phyloP scores from a whole-genome alignment of 37 sponge, comb jelly and placozoan genomes.

The Spongilla lacustris region DNA sequence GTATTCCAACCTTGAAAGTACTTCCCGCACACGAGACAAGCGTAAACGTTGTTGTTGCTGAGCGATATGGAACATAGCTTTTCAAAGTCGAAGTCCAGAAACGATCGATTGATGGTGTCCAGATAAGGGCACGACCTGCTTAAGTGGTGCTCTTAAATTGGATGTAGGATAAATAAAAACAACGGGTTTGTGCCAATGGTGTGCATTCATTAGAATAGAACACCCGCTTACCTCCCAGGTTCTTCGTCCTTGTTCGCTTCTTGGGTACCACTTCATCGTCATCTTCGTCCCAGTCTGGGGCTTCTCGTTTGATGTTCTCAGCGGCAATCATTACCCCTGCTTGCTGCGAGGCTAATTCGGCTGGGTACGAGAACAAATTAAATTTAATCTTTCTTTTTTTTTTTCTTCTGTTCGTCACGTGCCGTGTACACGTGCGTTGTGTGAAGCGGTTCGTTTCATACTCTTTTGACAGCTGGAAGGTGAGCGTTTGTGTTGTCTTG shows the following conservation, averaged over 20 bases:
- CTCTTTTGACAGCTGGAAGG: not conserved
- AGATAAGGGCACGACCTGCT: slow-evolving; percentile 83
- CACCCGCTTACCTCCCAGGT: not conserved
- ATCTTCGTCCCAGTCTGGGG: not conserved
- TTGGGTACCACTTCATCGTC: slow-evolving; percentile 4
- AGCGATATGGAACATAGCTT: slow-evolving; percentile 96
- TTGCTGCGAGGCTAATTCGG: not conserved
- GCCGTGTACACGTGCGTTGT: slow-evolving; percentile 8
- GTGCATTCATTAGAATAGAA: not conserved
- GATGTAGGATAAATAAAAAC: not conserved
- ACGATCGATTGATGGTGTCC: slow-evolving; percentile 86
- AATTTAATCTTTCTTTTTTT: not conserved
- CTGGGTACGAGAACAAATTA: not conserved
- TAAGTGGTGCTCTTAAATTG: slow-evolving; percentile 27
- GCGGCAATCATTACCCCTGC: not conserved
- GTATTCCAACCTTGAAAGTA: slow-evolving; percentile 92
- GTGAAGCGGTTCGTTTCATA: not conserved
- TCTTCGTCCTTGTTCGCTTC: slow-evolving; percentile 22
- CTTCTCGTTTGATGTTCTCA: not conserved
- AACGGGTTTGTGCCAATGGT: not conserved
- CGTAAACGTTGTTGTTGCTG: slow-evolving; percentile 95
- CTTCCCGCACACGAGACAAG: slow-evolving; percentile 98
- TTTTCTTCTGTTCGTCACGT: too few species aligned
- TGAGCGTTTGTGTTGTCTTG: not conserved
- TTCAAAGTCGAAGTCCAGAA: slow-evolving; percentile 99